phyloP scores from a whole-genome alignment of 2,113 vertebrate species.

The Amphilophus citrinellus region DNA sequence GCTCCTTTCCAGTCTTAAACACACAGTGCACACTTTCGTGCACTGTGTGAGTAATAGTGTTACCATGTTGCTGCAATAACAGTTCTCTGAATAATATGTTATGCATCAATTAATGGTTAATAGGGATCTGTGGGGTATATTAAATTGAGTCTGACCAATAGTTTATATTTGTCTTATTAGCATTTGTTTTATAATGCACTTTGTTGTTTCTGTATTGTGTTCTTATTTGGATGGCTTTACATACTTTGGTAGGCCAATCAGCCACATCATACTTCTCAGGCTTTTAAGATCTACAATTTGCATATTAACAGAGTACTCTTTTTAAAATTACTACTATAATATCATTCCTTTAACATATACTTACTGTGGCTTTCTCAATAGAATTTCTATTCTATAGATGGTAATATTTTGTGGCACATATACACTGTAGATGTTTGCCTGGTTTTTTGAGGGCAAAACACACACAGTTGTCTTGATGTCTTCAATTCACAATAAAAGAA shows the following conservation, averaged over 20 bases:
- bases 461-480: neutral
- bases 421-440: too few species aligned
- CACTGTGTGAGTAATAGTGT: too few species aligned
- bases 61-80: too few species aligned
- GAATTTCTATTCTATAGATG: neutral
- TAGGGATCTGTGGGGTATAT: neutral
- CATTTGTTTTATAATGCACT: neutral
- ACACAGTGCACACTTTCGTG: neutral
- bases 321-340: neutral
- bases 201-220: neutral
- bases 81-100: neutral
- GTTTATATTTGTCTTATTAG: fast-evolving
- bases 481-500: neutral
- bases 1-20: neutral
- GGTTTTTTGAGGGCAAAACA: neutral
- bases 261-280: neutral
- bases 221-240: neutral
- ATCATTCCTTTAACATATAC: neutral
- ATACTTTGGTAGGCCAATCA: neutral
- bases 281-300: neutral
- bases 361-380: neutral
- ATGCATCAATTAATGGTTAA: neutral
- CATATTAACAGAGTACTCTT: neutral
- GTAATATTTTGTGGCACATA: too few species aligned
- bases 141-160: neutral